Evolutionary conservation across 2,113 vertebrate species (phyloP).

Genomic region (Malurus elegans): DNA sequence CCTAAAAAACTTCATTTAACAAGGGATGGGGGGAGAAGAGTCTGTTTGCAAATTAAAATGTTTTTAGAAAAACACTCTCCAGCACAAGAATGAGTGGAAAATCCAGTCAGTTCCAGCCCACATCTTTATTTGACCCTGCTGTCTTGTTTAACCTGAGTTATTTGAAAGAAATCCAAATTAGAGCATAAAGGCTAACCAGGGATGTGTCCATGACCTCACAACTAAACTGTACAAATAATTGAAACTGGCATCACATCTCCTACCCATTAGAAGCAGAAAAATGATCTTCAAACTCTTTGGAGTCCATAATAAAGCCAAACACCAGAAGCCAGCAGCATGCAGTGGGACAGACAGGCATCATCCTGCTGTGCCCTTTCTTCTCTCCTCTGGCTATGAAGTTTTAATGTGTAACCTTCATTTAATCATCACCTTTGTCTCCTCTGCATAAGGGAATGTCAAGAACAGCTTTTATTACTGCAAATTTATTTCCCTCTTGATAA

Average conservation of each 20-base stretch:
- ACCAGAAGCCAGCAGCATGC: neutral
- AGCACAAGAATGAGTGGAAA: neutral
- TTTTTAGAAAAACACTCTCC: neutral
- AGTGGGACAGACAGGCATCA: neutral
- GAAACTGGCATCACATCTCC: neutral
- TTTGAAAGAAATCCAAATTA: neutral
- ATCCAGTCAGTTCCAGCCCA: neutral
- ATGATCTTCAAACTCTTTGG: neutral
- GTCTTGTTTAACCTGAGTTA: neutral
- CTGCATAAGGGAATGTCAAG: conserved; percentile 27
- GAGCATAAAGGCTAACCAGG: neutral
- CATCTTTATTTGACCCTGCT: neutral
- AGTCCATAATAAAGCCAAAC: neutral
- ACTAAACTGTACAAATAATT: neutral
- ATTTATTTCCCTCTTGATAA: conserved; percentile 62
- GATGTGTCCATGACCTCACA: neutral
- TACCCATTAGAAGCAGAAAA: neutral
- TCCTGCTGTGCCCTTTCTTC: neutral
- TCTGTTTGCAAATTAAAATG: neutral
- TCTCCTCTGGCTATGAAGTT: neutral
- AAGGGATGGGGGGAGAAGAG: fast-evolving
- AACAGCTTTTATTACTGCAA: conserved; percentile 39
- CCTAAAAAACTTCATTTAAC: neutral
- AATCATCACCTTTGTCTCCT: conserved; percentile 49
- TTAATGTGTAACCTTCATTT: conserved; percentile 27